These are phyloP conservation scores for Drosophila lowei DNA, from an alignment of 1,140 invertebrate genomes.

Conservation along the genomic window DNA sequence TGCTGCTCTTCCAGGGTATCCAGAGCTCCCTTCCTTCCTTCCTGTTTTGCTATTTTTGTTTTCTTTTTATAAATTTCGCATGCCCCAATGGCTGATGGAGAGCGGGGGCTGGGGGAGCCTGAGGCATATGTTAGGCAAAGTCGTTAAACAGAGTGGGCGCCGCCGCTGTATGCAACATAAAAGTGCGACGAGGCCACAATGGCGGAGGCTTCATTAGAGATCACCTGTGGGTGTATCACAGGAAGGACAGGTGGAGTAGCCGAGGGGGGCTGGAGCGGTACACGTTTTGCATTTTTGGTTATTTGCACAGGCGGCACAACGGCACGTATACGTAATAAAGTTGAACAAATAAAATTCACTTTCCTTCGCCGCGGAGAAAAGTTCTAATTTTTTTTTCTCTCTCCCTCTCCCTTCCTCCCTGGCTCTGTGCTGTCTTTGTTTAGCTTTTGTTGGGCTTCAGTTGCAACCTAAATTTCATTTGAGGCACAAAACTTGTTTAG, in stretches of 20 bases:
- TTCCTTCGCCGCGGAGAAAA: slow-evolving; percentile 70
- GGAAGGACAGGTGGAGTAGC: not conserved
- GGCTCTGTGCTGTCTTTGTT: slow-evolving; percentile 59
- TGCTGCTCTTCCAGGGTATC: too few species aligned
- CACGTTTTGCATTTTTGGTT: slow-evolving; percentile 79
- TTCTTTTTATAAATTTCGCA: slow-evolving; percentile 64
- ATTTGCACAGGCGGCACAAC: slow-evolving; percentile 76
- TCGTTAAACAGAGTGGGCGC: slow-evolving; percentile 64
- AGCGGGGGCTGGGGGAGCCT: not conserved
- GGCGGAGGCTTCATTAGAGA: slow-evolving; percentile 71
- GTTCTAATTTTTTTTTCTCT: slow-evolving; percentile 70
- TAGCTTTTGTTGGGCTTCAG: slow-evolving; percentile 78
- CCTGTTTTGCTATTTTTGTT: slow-evolving; percentile 6
- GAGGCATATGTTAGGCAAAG: slow-evolving; percentile 51
- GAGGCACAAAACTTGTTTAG: slow-evolving; percentile 81
- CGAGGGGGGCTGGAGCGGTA: not conserved
- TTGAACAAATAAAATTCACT: slow-evolving; percentile 82
- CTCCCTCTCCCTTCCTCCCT: not conserved
- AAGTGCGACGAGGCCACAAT: slow-evolving; percentile 55
- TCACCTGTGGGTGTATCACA: slow-evolving; percentile 29
- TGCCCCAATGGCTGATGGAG: not conserved
- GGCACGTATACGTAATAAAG: slow-evolving; percentile 81
- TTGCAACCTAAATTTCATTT: slow-evolving; percentile 82
- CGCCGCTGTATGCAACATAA: slow-evolving; percentile 70
- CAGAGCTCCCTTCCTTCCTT: not conserved